Percentiles rank a stretch among this genome's conserved stretches.
These are phyloP conservation scores for Pherbina coryleti DNA, from an alignment of 2,888 invertebrate species.

Conservation along the genomic window DNA sequence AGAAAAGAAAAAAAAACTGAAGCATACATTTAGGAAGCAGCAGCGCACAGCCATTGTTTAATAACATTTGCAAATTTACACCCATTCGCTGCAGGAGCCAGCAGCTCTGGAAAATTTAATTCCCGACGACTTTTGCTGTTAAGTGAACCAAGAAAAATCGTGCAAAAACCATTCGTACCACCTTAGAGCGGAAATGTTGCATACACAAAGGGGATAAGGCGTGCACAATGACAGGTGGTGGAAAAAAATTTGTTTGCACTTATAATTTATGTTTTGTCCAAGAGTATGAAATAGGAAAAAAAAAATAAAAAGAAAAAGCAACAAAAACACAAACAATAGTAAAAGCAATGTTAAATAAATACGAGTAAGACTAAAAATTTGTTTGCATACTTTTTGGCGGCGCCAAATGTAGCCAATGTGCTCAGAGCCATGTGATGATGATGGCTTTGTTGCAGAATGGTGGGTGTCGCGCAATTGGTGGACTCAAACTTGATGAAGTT, in stretches of 20 bases:
- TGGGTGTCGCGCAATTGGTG: too few species aligned
- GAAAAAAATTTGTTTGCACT: conserved; percentile 29
- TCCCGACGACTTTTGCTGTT: conserved; percentile 5
- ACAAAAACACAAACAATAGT: not conserved
- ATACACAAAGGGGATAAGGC: not conserved
- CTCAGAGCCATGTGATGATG: not conserved
- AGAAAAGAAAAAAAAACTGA: conserved; percentile 2
- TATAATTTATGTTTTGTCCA: conserved; percentile 5
- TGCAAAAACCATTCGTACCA: not conserved
- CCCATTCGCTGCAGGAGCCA: not conserved
- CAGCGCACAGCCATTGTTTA: conserved; percentile 5
- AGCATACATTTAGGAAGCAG: conserved; percentile 33
- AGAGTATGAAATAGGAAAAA: not conserved
- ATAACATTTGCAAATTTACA: conserved; percentile 8
- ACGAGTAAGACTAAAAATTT: conserved; percentile 11
- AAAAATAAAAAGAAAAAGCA: not conserved
- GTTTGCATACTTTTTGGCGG: conserved; percentile 34
- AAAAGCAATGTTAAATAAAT: not conserved
- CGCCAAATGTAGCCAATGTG: not conserved
- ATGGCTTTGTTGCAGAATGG: not conserved
- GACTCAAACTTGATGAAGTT: not conserved
- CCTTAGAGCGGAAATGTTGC: conserved; percentile 16
- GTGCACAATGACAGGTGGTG: not conserved
- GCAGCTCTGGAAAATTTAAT: conserved; percentile 13
- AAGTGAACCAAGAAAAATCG: not conserved